Evolutionary conservation across 2,113 vertebrate genomes (phyloP).

Genomic region (Anhinga rufa): DNA sequence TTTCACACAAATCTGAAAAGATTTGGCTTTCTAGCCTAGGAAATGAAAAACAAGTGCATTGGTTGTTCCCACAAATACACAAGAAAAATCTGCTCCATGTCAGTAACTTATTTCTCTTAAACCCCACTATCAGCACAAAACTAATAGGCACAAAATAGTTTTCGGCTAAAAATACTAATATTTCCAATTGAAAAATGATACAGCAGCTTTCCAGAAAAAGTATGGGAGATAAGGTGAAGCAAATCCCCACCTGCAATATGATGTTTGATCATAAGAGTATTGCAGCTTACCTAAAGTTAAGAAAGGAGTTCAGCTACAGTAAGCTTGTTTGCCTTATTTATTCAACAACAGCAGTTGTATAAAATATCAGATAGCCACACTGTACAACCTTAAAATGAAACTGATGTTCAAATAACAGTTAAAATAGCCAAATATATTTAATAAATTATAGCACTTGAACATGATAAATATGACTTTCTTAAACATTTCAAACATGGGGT

Average conservation of each 20-base stretch:
- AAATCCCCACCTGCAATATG: not conserved
- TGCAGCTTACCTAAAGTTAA: not conserved
- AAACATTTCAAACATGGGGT: not conserved
- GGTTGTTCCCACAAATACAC: not conserved
- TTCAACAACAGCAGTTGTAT: not conserved
- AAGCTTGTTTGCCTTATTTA: not conserved
- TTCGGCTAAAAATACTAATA: not conserved
- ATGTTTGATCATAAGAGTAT: not conserved
- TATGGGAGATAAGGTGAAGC: not conserved
- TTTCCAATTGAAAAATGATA: not conserved
- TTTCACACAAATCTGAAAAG: not conserved
- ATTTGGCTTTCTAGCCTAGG: not conserved
- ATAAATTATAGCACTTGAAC: not conserved
- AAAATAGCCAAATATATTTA: not conserved
- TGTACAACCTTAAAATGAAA: not conserved
- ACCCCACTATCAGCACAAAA: not conserved
- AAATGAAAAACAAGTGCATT: not conserved
- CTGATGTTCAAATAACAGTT: not conserved
- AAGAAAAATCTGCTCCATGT: not conserved
- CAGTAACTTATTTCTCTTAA: not conserved
- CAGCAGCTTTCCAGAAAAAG: not conserved
- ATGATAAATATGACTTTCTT: no score
- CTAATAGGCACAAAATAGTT: not conserved
- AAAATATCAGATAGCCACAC: not conserved
- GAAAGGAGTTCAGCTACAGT: not conserved